phyloP scores from a whole-genome alignment of 2,113 vertebrate species.

The Psilopsiagon aurifrons region DNA sequence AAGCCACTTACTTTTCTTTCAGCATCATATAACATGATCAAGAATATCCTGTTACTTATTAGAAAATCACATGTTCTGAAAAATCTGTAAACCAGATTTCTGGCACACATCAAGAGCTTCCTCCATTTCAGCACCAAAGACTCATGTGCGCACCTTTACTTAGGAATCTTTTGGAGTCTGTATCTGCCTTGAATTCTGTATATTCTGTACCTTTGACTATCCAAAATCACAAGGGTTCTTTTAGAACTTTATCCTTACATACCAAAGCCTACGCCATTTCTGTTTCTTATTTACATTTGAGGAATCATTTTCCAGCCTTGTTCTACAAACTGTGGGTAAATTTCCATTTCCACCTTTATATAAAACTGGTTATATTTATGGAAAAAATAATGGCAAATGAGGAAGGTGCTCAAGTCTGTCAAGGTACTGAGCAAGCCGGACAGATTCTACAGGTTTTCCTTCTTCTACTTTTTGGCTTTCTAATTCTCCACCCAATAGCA shows the following conservation, averaged over 20 bases:
- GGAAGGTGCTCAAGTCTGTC: not conserved
- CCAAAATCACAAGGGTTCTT: not conserved
- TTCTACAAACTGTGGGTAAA: not conserved
- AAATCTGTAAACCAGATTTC: not conserved
- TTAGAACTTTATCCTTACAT: not conserved
- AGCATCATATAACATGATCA: not conserved
- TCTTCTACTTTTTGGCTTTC: not conserved
- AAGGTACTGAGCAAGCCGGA: not conserved
- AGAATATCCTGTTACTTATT: not conserved
- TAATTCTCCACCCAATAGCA: not conserved
- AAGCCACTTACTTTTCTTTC: not conserved
- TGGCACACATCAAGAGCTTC: not conserved
- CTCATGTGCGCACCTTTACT: not conserved
- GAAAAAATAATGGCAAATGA: not conserved
- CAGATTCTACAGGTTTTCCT: not conserved
- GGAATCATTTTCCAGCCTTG: not conserved
- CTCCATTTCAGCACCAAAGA: not conserved
- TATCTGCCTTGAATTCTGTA: not conserved
- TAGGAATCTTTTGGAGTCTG: not conserved
- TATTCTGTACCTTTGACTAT: not conserved
- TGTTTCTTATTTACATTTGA: not conserved
- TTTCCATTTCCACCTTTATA: not conserved
- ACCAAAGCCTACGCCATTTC: not conserved
- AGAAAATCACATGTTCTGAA: not conserved
- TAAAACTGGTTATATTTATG: not conserved